Evolutionary conservation across 2,797 vertebrate species (phyloP).

Genomic region (Chelonia mydas): DNA sequence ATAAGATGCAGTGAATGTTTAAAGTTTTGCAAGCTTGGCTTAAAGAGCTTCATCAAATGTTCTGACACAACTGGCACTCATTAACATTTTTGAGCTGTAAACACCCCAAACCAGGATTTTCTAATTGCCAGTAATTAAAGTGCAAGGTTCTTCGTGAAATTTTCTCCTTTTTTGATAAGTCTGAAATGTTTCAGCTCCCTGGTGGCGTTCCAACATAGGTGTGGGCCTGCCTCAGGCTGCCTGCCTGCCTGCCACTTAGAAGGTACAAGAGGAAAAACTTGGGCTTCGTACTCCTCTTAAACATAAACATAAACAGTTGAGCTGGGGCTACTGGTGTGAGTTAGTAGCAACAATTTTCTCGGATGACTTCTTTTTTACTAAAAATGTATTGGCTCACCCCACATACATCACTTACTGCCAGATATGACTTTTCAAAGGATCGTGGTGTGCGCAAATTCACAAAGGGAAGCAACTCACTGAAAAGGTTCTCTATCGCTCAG

Average conservation of each 20-base stretch:
- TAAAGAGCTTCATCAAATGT: slow-evolving; percentile 70
- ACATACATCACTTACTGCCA: not conserved
- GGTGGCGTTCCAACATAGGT: slow-evolving; percentile 33
- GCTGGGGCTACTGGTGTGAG: not conserved
- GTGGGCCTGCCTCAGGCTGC: slow-evolving; percentile 53
- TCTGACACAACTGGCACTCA: slow-evolving; percentile 74
- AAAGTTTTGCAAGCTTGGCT: slow-evolving; percentile 59
- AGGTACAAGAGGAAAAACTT: slow-evolving; percentile 12
- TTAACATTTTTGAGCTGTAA: slow-evolving; percentile 75
- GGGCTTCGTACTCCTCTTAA: slow-evolving; percentile 18
- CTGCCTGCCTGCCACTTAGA: slow-evolving; percentile 40
- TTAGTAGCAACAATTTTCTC: not conserved
- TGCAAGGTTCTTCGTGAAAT: slow-evolving; percentile 60
- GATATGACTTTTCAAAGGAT: not conserved
- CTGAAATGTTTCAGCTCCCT: slow-evolving; percentile 66
- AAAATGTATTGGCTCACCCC: not conserved
- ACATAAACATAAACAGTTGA: slow-evolving; percentile 55
- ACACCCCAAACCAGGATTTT: slow-evolving; percentile 64
- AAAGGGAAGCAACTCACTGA: not conserved
- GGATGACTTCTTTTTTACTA: not conserved
- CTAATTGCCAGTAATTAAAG: slow-evolving; percentile 73
- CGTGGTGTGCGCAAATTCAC: not conserved
- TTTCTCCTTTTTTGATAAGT: slow-evolving; percentile 57
- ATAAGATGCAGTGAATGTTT: slow-evolving; percentile 11
- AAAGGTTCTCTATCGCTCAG: not conserved